Conservation (phyloP, 2,113 vertebrate genomes). For the Caracal caracal region DNA sequence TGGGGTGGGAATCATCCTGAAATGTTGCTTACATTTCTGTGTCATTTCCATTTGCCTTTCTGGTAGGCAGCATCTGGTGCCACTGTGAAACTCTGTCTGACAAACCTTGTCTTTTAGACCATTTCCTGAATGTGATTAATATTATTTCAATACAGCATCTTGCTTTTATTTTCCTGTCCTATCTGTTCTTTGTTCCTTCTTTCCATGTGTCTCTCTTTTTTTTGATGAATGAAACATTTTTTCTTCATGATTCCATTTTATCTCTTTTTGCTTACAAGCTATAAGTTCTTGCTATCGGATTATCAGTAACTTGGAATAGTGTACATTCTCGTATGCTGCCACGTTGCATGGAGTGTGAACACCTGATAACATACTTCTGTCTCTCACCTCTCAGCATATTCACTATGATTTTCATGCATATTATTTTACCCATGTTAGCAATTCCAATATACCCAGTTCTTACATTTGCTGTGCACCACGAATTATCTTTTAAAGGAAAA, state of each 20-base stretch:
- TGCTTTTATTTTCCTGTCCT: neutral
- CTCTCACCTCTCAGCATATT: neutral
- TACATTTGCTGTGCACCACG: no score
- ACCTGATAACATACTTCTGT: neutral
- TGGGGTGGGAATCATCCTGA: neutral
- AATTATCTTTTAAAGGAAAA: no score
- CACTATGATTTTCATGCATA: no score
- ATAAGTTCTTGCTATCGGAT: neutral
- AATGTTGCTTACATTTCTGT: neutral
- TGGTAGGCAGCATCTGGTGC: neutral
- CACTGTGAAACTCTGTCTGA: neutral
- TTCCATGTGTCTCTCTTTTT: neutral
- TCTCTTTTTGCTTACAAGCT: neutral
- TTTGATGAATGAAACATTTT: neutral
- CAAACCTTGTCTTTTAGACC: neutral
- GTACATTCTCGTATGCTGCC: neutral
- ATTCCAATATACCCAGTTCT: no score
- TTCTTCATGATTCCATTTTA: neutral
- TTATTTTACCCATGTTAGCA: no score
- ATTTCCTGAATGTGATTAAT: neutral
- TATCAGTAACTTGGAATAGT: neutral
- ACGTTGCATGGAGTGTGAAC: fast-evolving
- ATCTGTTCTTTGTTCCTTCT: neutral
- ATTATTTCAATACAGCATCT: neutral
- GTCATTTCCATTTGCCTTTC: neutral